Percentiles rank a stretch among this genome's conserved stretches.
Evolutionary conservation across 2,113 vertebrate species (phyloP).

Genomic region (Ciconia stormi): DNA sequence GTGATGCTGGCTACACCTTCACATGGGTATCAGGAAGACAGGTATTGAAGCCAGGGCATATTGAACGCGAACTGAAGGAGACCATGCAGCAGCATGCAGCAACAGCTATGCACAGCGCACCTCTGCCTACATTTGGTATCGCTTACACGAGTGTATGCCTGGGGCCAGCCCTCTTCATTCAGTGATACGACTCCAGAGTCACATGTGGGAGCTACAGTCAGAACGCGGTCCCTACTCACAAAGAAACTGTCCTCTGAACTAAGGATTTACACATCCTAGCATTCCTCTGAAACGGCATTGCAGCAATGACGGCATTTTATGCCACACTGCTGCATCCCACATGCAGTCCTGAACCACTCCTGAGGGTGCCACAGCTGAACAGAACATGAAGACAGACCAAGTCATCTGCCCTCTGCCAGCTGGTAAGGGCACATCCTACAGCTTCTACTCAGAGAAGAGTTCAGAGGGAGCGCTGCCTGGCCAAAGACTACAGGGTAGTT

Average conservation of each 20-base stretch:
- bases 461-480: neutral
- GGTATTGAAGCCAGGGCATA: neutral
- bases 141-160: neutral
- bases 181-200: neutral
- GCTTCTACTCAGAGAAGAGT: neutral
- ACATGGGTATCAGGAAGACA: neutral
- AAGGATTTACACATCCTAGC: neutral
- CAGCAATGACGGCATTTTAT: neutral
- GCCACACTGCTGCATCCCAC: neutral
- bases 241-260: neutral
- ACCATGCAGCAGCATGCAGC: neutral
- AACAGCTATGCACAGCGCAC: neutral
- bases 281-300: rapidly evolving
- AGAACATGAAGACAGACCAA: rapidly evolving
- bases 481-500: rapidly evolving
- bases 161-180: neutral
- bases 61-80: neutral
- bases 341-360: neutral
- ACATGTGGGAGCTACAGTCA: rapidly evolving
- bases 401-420: neutral
- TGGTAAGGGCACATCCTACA: neutral
- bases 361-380: neutral
- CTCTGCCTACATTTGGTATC: neutral
- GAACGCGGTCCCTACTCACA: rapidly evolving
- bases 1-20: neutral